These are phyloP conservation scores for Solea solea DNA, from an alignment of 2,113 vertebrate species.

Conservation along the genomic window DNA sequence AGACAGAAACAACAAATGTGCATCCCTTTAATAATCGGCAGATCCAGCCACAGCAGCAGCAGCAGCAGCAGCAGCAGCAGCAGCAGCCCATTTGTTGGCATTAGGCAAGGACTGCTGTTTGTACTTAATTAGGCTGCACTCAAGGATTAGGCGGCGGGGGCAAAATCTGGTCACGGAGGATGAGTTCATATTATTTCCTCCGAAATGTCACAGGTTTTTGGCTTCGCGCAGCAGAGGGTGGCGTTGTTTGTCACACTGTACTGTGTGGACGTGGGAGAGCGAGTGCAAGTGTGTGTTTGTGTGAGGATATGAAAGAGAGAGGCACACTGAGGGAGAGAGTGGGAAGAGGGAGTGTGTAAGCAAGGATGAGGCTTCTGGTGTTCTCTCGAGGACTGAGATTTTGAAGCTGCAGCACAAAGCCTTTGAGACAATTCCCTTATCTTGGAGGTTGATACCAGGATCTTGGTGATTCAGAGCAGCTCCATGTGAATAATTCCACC, in stretches of 20 bases:
- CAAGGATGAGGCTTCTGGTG: conserved; percentile 58
- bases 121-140: conserved; percentile 72
- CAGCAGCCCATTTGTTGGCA: conserved; percentile 63
- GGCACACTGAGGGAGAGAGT: conserved; percentile 50
- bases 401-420: conserved; percentile 71
- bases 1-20: conserved; percentile 68
- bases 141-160: conserved; percentile 60
- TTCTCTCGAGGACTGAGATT: conserved; percentile 67
- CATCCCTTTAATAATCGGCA: conserved; percentile 63
- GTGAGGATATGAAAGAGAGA: conserved; percentile 53
- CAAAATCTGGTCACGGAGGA: conserved; percentile 68
- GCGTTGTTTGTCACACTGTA: conserved; percentile 69
- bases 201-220: conserved; percentile 73
- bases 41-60: conserved; percentile 54
- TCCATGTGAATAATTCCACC: conserved; percentile 74
- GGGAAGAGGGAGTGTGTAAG: conserved; percentile 54
- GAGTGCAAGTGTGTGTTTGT: conserved; percentile 36
- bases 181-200: conserved; percentile 70
- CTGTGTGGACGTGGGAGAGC: conserved; percentile 59
- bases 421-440: conserved; percentile 71
- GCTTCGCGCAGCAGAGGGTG: conserved; percentile 67
- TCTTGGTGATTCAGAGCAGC: conserved; percentile 70
- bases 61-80: conserved; percentile 45
- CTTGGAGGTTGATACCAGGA: conserved; percentile 70
- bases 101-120: conserved; percentile 65